These are phyloP conservation scores for Xyrauchen texanus DNA, from an alignment of 2,113 vertebrate species.

Conservation along the genomic window DNA sequence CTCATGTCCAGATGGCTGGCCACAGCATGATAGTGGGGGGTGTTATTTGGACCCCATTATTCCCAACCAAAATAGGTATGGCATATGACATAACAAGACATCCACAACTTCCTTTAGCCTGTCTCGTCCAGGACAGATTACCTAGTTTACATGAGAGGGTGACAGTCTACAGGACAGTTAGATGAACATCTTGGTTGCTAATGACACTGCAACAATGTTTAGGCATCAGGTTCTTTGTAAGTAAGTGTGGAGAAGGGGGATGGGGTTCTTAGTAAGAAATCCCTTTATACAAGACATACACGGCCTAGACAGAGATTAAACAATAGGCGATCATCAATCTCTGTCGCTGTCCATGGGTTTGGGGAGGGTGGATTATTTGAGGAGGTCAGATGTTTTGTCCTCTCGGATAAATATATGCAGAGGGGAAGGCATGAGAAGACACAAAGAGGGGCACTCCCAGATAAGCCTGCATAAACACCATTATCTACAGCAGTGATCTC, in stretches of 20 bases:
- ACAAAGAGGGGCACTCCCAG: neutral
- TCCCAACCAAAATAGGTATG: slow-evolving; percentile 53
- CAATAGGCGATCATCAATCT: slow-evolving; percentile 70
- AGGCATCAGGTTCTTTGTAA: neutral
- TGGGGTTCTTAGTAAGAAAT: slow-evolving; percentile 34
- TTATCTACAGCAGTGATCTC: slow-evolving; percentile 8
- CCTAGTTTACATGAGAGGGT: neutral
- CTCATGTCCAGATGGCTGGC: slow-evolving; percentile 40
- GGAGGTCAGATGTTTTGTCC: slow-evolving; percentile 49
- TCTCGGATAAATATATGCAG: slow-evolving; percentile 52
- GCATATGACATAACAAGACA: slow-evolving; percentile 39
- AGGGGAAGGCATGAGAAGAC: neutral
- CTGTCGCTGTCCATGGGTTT: slow-evolving; percentile 59
- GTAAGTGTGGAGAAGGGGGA: slow-evolving; percentile 6
- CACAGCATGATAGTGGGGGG: slow-evolving; percentile 1
- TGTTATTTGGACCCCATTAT: slow-evolving; percentile 35
- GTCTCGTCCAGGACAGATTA: slow-evolving; percentile 36
- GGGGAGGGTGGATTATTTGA: slow-evolving; percentile 37
- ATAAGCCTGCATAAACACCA: neutral
- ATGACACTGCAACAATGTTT: slow-evolving; percentile 22
- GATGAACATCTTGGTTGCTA: slow-evolving; percentile 38
- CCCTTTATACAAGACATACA: slow-evolving; percentile 8
- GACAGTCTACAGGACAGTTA: slow-evolving; percentile 27
- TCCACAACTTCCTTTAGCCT: slow-evolving; percentile 40
- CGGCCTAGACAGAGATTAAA: slow-evolving; percentile 61